Base-by-base conservation (phyloP, 2,797 vertebrate species). In the Paguma larvata region DNA sequence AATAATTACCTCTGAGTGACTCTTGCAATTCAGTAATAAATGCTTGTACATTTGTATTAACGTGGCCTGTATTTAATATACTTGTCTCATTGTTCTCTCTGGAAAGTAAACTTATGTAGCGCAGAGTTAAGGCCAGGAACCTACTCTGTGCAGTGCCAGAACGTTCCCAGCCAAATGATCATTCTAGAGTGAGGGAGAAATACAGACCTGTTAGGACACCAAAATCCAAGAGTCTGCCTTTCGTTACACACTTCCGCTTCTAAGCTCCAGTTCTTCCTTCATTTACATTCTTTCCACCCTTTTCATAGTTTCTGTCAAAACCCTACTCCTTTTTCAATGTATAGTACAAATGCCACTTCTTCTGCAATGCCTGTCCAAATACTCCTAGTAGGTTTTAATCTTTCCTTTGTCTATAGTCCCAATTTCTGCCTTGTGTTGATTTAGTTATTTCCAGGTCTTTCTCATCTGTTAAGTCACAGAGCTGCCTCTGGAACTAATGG, bases 291-390 rank as follows among this genome's bases (percentile, higher is more conserved):
- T 80, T n/a, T 3, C 59, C 13, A 6, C 2, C 3, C 11, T 44
- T 94, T 86, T 80, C 18, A 25, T 19, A 70, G 59, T 91, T 85
- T 65, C 8, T 32, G 15, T 82, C 62, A 91, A 94, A 94, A 91
- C 12, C 0, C 44, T 77, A 21, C n/a, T 85, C 46, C 16, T 62
- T 79, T 92, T 51, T 89, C 59, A 65, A 14, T 38, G 44, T 48
- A 53, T 34, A 41, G 78, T 65, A 62, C n/a, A 78, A 85, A 83
- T 65, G 15, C 10, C 18, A 62, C 30, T 78, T 94, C 53, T 82
- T 75, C 41, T 62, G 25, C 16, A 21, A 46, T 46, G 12, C 41
- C 23, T 83, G 10, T 38, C 12, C 7, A n/a, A 80, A 89, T 62
- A 87, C 16, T 30, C 68, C 38, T 73, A 44, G 68, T 18, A 59